A percentile compares a stretch with the other conserved stretches of the same genome.
Evolutionary conservation across 2,113 vertebrate genomes (phyloP).

Genomic region (Seriola quinqueradiata): DNA sequence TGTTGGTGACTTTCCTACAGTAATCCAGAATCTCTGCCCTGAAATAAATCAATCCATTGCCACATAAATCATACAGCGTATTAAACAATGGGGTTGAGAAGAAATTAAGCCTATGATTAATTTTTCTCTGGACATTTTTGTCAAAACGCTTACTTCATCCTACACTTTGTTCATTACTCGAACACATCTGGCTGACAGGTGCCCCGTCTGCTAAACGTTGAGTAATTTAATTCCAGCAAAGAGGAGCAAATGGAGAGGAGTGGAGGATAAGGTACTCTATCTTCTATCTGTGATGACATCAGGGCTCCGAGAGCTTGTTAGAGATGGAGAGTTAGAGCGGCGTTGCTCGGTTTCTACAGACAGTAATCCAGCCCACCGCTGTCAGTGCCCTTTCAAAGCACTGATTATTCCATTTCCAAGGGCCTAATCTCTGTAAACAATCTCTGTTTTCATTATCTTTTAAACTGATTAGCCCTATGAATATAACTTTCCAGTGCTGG

Average conservation of each 20-base stretch:
- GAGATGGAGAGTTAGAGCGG: slow-evolving; percentile 67
- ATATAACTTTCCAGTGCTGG: slow-evolving; percentile 82
- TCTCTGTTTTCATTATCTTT: slow-evolving; percentile 85
- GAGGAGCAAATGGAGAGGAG: slow-evolving; percentile 76
- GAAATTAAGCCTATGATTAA: slow-evolving; percentile 89
- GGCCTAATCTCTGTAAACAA: slow-evolving; percentile 84
- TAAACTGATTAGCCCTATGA: slow-evolving; percentile 84
- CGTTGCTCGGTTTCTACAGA: slow-evolving; percentile 65
- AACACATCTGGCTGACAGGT: slow-evolving; percentile 91
- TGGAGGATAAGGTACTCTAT: slow-evolving; percentile 77
- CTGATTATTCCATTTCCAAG: slow-evolving; percentile 84
- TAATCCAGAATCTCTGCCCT: slow-evolving; percentile 41
- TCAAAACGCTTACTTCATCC: slow-evolving; percentile 92
- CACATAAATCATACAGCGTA: slow-evolving; percentile 79
- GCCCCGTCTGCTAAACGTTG: slow-evolving; percentile 82
- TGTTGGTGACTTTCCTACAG: slow-evolving; percentile 12
- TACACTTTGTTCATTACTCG: slow-evolving; percentile 90
- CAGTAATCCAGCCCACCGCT: slow-evolving; percentile 73
- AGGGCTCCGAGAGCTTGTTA: slow-evolving; percentile 76
- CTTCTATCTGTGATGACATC: slow-evolving; percentile 85
- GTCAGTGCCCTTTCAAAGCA: slow-evolving; percentile 79
- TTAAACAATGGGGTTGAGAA: slow-evolving; percentile 81
- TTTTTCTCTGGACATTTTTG: slow-evolving; percentile 88
- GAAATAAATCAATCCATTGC: slow-evolving; percentile 58
- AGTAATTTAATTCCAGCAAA: slow-evolving; percentile 85